phyloP scores from a whole-genome alignment of 1,140 invertebrate genomes.

The Cataglyphis hispanica region DNA sequence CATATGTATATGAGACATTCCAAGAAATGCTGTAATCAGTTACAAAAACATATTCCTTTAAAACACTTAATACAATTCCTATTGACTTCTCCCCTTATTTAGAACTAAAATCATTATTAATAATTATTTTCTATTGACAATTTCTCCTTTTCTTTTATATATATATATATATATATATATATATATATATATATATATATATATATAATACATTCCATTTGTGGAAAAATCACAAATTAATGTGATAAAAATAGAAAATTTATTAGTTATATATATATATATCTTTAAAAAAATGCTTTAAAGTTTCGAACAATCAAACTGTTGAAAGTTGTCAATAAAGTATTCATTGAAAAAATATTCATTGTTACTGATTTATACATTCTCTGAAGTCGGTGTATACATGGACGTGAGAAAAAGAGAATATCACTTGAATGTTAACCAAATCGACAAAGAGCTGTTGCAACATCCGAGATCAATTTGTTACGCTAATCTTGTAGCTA shows the following conservation, averaged over 20 bases:
- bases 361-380: background rate
- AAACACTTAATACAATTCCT: background rate
- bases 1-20: slow-evolving; percentile 24
- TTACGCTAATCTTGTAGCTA: slow-evolving; percentile 76
- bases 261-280: background rate
- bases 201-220: background rate
- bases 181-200: no score
- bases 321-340: background rate
- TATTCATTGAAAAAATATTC: slow-evolving; percentile 21
- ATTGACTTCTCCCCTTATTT: background rate
- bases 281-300: background rate
- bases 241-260: slow-evolving; percentile 14
- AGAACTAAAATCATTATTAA: slow-evolving; percentile 2
- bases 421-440: slow-evolving; percentile 38
- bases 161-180: no score
- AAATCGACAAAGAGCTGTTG: background rate
- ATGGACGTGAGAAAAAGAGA: slow-evolving; percentile 33
- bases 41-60: slow-evolving; percentile 9
- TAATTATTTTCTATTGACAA: background rate
- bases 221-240: background rate
- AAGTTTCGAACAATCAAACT: background rate
- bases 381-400: slow-evolving; percentile 37
- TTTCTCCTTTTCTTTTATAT: background rate
- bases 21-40: slow-evolving; percentile 42
- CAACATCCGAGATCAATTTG: slow-evolving; percentile 20